phyloP scores from a whole-genome alignment of 30 jellyfish, hydroid and myxozoan species.

The Pseudorhiza aurosa region DNA sequence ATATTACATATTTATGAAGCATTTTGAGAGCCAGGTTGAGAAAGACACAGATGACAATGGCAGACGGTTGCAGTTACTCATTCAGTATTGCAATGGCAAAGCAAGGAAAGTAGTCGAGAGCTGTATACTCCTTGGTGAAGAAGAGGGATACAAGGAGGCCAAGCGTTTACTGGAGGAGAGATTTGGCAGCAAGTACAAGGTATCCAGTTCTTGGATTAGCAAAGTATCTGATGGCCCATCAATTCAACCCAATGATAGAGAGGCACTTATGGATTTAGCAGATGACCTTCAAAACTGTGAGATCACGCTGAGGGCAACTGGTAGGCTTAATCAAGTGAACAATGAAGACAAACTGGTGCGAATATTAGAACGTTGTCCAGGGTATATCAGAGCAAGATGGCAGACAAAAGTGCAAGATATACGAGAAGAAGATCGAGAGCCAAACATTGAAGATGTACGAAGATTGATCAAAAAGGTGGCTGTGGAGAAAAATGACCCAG shows the following conservation, averaged over 20 bases:
- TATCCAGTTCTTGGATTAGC: conserved; percentile 49
- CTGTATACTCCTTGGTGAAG: conserved; percentile 15
- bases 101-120: conserved; percentile 33
- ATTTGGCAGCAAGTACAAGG: conserved; percentile 60
- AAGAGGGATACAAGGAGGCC: conserved; percentile 52
- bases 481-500: conserved; percentile 59
- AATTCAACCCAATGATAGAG: conserved; percentile 51
- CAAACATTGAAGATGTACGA: conserved; percentile 52
- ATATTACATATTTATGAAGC: conserved; percentile 21
- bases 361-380: conserved; percentile 62
- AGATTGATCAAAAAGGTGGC: conserved; percentile 33
- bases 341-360: conserved; percentile 59
- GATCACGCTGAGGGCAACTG: conserved; percentile 60
- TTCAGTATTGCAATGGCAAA: conserved; percentile 44
- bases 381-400: conserved; percentile 61
- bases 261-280: conserved; percentile 53
- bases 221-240: conserved; percentile 50
- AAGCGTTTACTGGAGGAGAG: conserved; percentile 44
- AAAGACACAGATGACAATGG: conserved; percentile 55
- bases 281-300: conserved; percentile 60
- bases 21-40: conserved; percentile 38
- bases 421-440: conserved; percentile 36
- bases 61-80: conserved; percentile 35
- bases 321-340: conserved; percentile 51
- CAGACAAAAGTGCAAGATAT: conserved; percentile 44